Evolutionary conservation across 2,888 invertebrate genomes (phyloP).

Genomic region (Scaptomyza tumidula): DNA sequence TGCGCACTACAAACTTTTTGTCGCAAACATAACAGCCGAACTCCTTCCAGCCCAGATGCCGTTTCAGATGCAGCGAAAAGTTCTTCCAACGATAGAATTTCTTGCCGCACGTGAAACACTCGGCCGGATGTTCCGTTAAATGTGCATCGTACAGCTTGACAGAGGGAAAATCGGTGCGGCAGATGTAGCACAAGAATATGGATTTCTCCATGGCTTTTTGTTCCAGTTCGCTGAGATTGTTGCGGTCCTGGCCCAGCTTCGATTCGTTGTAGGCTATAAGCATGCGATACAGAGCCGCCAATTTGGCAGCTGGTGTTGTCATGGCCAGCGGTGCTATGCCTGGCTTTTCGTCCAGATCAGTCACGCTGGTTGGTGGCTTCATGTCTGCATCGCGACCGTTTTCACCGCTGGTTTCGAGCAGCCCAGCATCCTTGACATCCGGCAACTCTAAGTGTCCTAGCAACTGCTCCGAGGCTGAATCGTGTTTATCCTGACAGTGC

Average conservation of each 20-base stretch:
- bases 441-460: conserved; percentile 67
- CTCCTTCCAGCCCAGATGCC: conserved; percentile 92
- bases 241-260: conserved; percentile 81
- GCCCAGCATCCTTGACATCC: conserved; percentile 71
- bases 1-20: conserved; percentile 92
- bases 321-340: conserved; percentile 61
- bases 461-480: conserved; percentile 45
- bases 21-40: conserved; percentile 90
- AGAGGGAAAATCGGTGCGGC: conserved; percentile 88
- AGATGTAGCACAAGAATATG: conserved; percentile 86
- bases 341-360: conserved; percentile 66
- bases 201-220: conserved; percentile 82
- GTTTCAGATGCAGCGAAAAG: conserved; percentile 91
- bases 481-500: conserved; percentile 63
- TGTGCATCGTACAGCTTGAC: conserved; percentile 90
- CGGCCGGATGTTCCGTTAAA: conserved; percentile 91
- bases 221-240: conserved; percentile 80
- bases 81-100: conserved; percentile 90
- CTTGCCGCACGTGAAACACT: conserved; percentile 93
- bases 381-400: conserved; percentile 44
- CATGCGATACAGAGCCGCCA: conserved; percentile 83
- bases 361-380: conserved; percentile 56
- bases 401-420: conserved; percentile 60
- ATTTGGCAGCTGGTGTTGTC: conserved; percentile 78
- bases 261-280: conserved; percentile 83